Base-by-base conservation (phyloP, 1,140 invertebrate genomes). In the Drosophila obscura region DNA sequence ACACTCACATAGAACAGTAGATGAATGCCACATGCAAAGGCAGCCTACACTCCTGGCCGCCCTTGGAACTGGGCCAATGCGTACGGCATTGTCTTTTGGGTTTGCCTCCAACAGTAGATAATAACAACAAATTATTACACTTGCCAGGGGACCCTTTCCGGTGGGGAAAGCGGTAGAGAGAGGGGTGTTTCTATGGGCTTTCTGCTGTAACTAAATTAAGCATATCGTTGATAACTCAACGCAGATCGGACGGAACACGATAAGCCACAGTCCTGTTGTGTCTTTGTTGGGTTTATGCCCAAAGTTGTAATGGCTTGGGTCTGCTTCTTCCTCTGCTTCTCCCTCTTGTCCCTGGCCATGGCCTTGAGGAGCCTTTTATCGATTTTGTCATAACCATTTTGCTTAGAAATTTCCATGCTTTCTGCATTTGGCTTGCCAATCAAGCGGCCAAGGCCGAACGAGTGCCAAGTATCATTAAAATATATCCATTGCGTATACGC, bases 41-140 rank as follows among this genome's bases (percentile, higher is more conserved):
- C 66, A 48, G 48, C 74, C 45, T 46, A 13, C 46, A 13, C 46
- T 46, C 13, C 44, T 43, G 19, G 5, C 2, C 43, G 41, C 19
- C 66, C 74, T 80, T 87, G 78, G 83, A 82, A 87, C 79, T 87
- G 78, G 79, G 82, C 82, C 82, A 88, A 88, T 82, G 75, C 55
- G 71, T 59, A 67, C 26, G 71, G 57, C 71, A 87, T 88, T 87
- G 82, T 85, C 74, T 78, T 77, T 75, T 22, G 51, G 60, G 46
- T 11, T 51, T 52, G 48, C 65, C 74, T 39, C 58, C 43, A 41
- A 44, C 64, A 59, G 46, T 13, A 76, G 63, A 77, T 76, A 77
- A 77, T 76, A 77, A 68, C 73, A 76, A 62, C 73, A 77, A 76
- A 77, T 77, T 77, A 77, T 77, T 77, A 77, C 73, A 77, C 73